Conservation (phyloP, 2,113 vertebrate genomes). For the Onychorhynchus coronatus region DNA sequence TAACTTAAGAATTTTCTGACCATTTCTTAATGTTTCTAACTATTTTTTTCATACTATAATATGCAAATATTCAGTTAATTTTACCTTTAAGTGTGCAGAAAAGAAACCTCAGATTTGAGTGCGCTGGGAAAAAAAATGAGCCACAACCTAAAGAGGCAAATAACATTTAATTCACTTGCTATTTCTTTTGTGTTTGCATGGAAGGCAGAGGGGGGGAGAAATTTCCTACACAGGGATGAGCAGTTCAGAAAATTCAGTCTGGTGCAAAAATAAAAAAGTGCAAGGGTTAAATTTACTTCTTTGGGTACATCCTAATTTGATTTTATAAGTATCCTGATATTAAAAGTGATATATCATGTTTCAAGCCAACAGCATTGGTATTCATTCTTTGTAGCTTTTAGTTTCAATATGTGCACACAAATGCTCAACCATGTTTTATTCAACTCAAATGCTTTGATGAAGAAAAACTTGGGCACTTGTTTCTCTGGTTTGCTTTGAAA, state of each 20-base stretch:
- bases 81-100: not conserved
- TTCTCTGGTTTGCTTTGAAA: not conserved
- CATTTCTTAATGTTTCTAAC: slow-evolving; percentile 33
- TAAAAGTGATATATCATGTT: not conserved
- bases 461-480: not conserved
- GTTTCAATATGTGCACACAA: not conserved
- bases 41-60: not conserved
- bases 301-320: not conserved
- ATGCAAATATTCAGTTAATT: not conserved
- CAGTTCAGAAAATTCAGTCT: slow-evolving; percentile 65
- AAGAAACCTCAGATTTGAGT: not conserved
- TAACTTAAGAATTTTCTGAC: slow-evolving; percentile 25
- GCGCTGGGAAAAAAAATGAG: not conserved
- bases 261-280: not conserved
- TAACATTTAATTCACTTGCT: slow-evolving; percentile 2
- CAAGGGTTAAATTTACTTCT: not conserved
- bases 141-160: not conserved
- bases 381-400: not conserved
- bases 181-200: slow-evolving; percentile 55
- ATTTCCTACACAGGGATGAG: slow-evolving; percentile 61
- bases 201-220: not conserved
- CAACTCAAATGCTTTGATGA: not conserved
- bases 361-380: not conserved
- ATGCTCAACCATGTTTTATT: not conserved
- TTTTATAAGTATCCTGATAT: not conserved